phyloP scores from a whole-genome alignment of 1,140 invertebrate species.

The Choristoneura fumiferana region DNA sequence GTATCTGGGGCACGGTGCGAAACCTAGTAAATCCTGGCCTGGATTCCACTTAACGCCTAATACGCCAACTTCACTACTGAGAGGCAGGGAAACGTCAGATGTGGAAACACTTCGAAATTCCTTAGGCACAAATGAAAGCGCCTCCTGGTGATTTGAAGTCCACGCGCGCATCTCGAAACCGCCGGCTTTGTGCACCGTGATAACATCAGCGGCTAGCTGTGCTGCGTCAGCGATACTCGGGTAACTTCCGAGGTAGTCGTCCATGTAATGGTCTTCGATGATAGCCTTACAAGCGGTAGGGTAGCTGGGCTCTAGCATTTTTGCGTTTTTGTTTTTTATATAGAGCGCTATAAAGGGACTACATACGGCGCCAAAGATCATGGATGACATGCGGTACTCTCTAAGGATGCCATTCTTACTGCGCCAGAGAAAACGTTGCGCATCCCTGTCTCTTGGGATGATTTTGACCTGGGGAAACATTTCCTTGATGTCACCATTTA shows the following conservation, averaged over 20 bases:
- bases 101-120: neutral
- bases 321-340: slow-evolving; percentile 35
- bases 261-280: slow-evolving; percentile 41
- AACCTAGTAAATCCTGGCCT: too few relatives aligned
- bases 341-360: slow-evolving; percentile 29
- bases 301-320: slow-evolving; percentile 23
- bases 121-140: neutral
- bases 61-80: too few relatives aligned
- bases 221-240: slow-evolving; percentile 27
- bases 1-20: too few relatives aligned
- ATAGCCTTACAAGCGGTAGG: slow-evolving; percentile 32
- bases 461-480: too few relatives aligned
- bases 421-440: slow-evolving; percentile 41
- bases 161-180: slow-evolving; percentile 28
- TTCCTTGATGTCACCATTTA: too few relatives aligned
- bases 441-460: slow-evolving; percentile 27
- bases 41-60: too few relatives aligned
- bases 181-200: slow-evolving; percentile 26
- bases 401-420: neutral
- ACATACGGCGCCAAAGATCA: slow-evolving; percentile 36
- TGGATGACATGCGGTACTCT: slow-evolving; percentile 31
- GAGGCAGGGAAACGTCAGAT: too few relatives aligned
- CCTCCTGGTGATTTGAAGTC: slow-evolving; percentile 13
- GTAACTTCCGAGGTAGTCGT: slow-evolving; percentile 40
- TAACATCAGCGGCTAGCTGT: slow-evolving; percentile 27